These are phyloP conservation scores for Ooceraea biroi DNA, from an alignment of 1,140 invertebrate genomes.

Conservation along the genomic window DNA sequence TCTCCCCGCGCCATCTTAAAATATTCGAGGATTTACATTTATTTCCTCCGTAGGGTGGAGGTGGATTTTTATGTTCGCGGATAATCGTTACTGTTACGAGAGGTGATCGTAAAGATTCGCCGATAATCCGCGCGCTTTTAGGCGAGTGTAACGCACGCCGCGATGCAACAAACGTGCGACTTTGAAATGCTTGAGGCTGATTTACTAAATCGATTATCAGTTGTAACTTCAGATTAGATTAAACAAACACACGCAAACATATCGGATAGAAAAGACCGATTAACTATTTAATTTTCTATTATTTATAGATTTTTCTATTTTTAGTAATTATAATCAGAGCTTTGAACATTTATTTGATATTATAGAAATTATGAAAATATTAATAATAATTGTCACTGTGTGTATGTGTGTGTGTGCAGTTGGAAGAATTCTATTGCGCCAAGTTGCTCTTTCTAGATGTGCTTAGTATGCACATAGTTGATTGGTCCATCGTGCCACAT, in stretches of 20 bases:
- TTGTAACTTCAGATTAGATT: neutral
- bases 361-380: neutral
- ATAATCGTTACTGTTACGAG: conserved; percentile 64
- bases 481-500: neutral
- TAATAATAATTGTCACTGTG: neutral
- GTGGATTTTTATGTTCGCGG: conserved; percentile 47
- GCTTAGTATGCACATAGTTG: neutral
- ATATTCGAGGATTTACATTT: conserved; percentile 68
- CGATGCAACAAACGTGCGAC: neutral
- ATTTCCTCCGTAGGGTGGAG: conserved; percentile 11
- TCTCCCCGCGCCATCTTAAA: conserved; percentile 40
- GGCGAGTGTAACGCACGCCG: conserved; percentile 22
- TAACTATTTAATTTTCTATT: neutral
- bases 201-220: neutral
- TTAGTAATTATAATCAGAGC: neutral
- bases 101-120: conserved; percentile 59
- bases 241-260: neutral
- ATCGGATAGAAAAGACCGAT: neutral
- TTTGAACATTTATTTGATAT: neutral
- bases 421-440: neutral
- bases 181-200: neutral
- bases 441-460: neutral
- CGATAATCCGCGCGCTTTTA: conserved; percentile 54
- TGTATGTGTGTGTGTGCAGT: too few relatives aligned
- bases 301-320: neutral